Evolutionary conservation across 2,797 vertebrate genomes (phyloP), one percentile per base, ranked within the genome.

Genomic region (Chelon auratus): DNA sequence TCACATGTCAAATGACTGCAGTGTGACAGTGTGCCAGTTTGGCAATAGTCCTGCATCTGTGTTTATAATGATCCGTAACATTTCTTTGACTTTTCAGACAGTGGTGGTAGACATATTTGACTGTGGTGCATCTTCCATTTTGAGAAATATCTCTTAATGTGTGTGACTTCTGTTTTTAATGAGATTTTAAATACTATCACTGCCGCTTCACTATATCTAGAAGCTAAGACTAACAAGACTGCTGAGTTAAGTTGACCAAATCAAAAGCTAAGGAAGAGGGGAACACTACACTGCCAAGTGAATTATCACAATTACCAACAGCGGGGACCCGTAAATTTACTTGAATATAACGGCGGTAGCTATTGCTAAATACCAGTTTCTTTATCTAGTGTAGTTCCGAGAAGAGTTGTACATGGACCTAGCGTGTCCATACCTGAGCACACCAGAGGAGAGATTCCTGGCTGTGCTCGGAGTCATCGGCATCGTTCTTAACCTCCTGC

Each of bases 391-490:
- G 50, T 14, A 33, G 26, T 51, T 45, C 33, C 47, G 54, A 2
- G 51, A 75, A 70, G 37, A 1, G 3, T 40, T 82, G 78, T 81
- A 80, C 88, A 93, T 92, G 92, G 91, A 92, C 59, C 78, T 90
- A 9, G 75, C 4, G 26, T 87, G 87, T 86, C 91, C 91, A 36
- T 63, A 89, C 62, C 70, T 74, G 52, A 91, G 87, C 82, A 90
- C 89, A 71, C 88, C 87, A 30, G 91, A 93, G 85, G 91, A 93
- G 79, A 87, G 89, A 64, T 90, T 92, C 88, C 91, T 93, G 90
- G 92, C 92, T 30, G 78, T 92, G 88, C 84, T 93, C 0, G 92
- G 92, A 39, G 48, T 93, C 64, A 90, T 92, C 2, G 91, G 91
- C 40, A 93, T 93, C 0, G 30, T 89, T 0, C 91, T 93, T 33